These are phyloP conservation scores for Rhincodon typus DNA, from an alignment of 2,797 vertebrate genomes.

Conservation along the genomic window DNA sequence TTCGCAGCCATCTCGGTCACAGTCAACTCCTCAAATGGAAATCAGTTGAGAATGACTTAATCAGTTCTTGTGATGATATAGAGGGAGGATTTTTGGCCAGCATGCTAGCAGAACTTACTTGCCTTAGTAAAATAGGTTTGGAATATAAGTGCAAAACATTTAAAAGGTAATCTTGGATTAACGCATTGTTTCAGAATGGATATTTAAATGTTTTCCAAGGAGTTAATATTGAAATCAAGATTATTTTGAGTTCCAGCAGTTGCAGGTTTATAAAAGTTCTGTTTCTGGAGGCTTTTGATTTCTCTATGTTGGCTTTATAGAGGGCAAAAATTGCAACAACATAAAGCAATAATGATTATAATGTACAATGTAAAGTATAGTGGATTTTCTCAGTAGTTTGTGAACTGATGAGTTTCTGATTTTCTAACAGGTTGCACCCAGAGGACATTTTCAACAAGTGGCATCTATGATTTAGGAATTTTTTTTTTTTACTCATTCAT, in stretches of 20 bases:
- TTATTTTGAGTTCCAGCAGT: background rate
- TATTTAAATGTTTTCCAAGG: background rate
- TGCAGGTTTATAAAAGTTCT: background rate
- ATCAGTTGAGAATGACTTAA: background rate
- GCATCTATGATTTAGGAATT: background rate
- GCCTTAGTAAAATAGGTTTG: background rate
- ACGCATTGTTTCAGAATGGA: too few species aligned
- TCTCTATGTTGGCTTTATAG: too few species aligned
- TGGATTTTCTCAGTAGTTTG: background rate
- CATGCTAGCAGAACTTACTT: background rate
- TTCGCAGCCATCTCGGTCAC: background rate
- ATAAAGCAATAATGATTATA: background rate
- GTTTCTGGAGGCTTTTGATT: background rate
- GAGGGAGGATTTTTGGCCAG: background rate
- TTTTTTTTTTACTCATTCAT: too few species aligned
- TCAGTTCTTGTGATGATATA: background rate
- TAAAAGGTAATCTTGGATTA: background rate
- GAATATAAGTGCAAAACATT: background rate
- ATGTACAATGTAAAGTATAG: too few species aligned
- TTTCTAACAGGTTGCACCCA: background rate
- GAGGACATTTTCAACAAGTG: background rate
- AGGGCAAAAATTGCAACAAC: background rate
- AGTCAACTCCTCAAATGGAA: background rate
- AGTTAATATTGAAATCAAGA: background rate
- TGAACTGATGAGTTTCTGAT: background rate